These are phyloP conservation scores for human DNA, from an alignment of 2,113 vertebrate species.

Conservation along the genomic window DNA sequence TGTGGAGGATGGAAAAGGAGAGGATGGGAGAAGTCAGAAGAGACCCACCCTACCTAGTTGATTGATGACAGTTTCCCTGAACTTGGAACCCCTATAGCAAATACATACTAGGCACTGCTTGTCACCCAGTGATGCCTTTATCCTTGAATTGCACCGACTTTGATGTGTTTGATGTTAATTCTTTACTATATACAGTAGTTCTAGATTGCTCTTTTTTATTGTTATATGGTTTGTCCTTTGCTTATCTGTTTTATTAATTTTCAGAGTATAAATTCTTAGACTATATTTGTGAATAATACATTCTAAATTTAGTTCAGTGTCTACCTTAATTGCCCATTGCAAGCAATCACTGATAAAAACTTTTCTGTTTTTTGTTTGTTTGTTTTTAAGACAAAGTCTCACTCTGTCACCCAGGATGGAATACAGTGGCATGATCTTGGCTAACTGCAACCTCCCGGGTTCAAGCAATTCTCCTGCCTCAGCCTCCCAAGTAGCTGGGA, in stretches of 20 bases:
- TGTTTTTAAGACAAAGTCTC: no score
- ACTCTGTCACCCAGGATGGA: no score
- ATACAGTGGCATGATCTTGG: no score
- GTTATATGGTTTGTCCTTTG: not conserved
- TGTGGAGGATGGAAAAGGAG: not conserved
- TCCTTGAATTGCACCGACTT: not conserved
- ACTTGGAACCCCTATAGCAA: constrained; percentile 36
- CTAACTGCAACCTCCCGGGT: no score
- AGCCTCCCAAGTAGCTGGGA: no score
- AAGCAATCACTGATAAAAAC: not conserved
- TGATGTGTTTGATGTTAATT: constrained; percentile 3
- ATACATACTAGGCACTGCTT: not conserved
- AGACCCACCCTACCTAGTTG: not conserved
- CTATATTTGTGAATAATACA: not conserved
- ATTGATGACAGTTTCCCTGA: not conserved
- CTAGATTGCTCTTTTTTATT: constrained; percentile 13
- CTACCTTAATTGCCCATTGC: not conserved
- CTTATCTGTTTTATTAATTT: constrained; percentile 16
- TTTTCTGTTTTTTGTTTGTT: no score
- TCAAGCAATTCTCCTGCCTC: no score
- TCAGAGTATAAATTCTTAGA: constrained; percentile 1
- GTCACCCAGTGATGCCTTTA: not conserved
- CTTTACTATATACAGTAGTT: not conserved
- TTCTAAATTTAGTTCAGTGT: constrained; percentile 13
- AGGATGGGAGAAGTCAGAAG: not conserved